Percentiles rank a stretch among this genome's conserved stretches.
phyloP scores from a whole-genome alignment of 1,140 invertebrate genomes.

The Propsilocerus akamusi region DNA sequence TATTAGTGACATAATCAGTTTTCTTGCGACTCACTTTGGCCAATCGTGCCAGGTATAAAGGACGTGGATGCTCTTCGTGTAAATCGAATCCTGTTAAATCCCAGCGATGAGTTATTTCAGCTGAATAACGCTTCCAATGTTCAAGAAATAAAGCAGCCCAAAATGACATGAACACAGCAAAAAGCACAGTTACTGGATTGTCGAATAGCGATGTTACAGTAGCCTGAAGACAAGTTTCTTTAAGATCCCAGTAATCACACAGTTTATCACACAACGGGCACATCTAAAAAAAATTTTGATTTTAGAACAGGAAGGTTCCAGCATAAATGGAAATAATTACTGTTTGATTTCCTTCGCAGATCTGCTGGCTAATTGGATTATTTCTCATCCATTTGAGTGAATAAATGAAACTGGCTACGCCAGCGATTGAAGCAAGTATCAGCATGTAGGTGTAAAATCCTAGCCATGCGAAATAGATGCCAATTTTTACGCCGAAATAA shows the following conservation, averaged over 20 bases:
- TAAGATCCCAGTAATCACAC: conserved; percentile 76
- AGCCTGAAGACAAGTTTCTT: conserved; percentile 75
- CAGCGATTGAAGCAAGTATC: conserved; percentile 68
- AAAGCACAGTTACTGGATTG: conserved; percentile 83
- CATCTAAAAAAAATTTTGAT: conserved; percentile 54
- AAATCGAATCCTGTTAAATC: conserved; percentile 74
- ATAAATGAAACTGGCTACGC: conserved; percentile 64
- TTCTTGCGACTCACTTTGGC: conserved; percentile 44
- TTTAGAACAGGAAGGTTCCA: too few relatives aligned
- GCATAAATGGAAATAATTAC: too few relatives aligned
- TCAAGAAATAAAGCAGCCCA: conserved; percentile 84
- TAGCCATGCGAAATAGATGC: conserved; percentile 91
- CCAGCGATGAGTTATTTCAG: conserved; percentile 81
- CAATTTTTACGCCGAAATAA: conserved; percentile 90
- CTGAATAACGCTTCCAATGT: conserved; percentile 86
- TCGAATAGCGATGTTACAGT: conserved; percentile 86
- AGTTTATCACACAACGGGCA: conserved; percentile 68
- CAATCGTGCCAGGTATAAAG: conserved; percentile 52
- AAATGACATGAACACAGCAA: conserved; percentile 92
- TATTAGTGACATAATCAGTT: conserved; percentile 47
- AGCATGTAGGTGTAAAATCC: conserved; percentile 93
- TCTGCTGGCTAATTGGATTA: conserved; percentile 47
- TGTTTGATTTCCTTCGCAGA: conserved; percentile 42
- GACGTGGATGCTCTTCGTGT: conserved; percentile 73
- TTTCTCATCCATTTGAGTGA: conserved; percentile 23